These are phyloP conservation scores for Drosophila peninsularis DNA, from an alignment of 2,888 invertebrate genomes.

Conservation along the genomic window DNA sequence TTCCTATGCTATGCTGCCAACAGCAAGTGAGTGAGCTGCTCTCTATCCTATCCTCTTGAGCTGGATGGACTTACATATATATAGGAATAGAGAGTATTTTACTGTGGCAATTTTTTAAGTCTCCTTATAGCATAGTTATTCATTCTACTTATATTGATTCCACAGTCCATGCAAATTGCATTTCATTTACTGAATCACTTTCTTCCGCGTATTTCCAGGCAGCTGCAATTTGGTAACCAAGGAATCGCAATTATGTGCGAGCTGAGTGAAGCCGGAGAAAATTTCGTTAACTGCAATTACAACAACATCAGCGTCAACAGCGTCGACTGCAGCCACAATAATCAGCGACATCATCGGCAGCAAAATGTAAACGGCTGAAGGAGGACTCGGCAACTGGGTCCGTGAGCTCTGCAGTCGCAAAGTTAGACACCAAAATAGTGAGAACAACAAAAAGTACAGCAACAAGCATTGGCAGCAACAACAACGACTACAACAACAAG, in stretches of 20 bases:
- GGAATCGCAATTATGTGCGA: slow-evolving; percentile 68
- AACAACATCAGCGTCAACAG: slow-evolving; percentile 10
- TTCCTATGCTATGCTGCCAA: too few species aligned
- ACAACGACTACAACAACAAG: slow-evolving; percentile 6
- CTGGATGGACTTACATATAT: too few species aligned
- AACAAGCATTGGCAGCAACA: slow-evolving; percentile 20
- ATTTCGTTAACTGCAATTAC: slow-evolving; percentile 45
- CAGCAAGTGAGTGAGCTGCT: too few species aligned
- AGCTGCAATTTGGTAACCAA: slow-evolving; percentile 43
- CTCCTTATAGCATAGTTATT: neutral
- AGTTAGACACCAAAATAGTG: slow-evolving; percentile 22
- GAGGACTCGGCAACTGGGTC: slow-evolving; percentile 48
- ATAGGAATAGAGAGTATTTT: too few species aligned
- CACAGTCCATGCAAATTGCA: slow-evolving; percentile 3
- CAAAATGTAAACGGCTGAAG: slow-evolving; percentile 64
- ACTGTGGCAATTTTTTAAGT: too few species aligned
- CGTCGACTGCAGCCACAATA: slow-evolving; percentile 8
- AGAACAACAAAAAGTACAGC: slow-evolving; percentile 21
- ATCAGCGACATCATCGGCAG: slow-evolving; percentile 38
- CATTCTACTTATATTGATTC: neutral
- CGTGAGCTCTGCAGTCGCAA: slow-evolving; percentile 49
- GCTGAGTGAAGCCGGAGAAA: slow-evolving; percentile 38
- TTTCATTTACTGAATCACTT: slow-evolving; percentile 8
- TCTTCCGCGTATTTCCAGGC: slow-evolving; percentile 30
- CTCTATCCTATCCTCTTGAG: too few species aligned